Base-by-base conservation (phyloP, 2,113 vertebrate genomes). In the Poecile atricapillus region DNA sequence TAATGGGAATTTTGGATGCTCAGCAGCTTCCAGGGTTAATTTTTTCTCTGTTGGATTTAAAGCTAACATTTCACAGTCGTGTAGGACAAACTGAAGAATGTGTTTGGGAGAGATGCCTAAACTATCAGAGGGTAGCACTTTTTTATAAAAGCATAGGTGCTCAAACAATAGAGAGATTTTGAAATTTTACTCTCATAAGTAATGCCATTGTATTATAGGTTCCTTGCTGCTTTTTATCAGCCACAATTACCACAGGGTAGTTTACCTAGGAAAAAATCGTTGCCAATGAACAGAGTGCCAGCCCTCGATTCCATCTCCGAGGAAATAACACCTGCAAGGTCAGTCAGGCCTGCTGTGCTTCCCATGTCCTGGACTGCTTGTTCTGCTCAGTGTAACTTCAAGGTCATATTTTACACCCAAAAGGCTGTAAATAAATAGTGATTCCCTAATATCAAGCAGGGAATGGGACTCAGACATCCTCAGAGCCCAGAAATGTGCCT, bases 21-120 rank as follows among this genome's bases (percentile, higher is more conserved):
- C 89, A 95, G 96, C 93, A 94, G 55, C 85, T 95, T 92, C 44
- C 90, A 79, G 87, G 90, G 94, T 94, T 95, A 95, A 92, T 92
- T 94, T 96, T 95, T 95, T 94, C 88, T 90, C 75, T 78, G 49
- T 74, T 92, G 83, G 85, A 70, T 94, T 94, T 95, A 94, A 77
- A 96, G 74, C 76, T 94, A 89, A 60, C 79, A 67, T 86, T 85
- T 95, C 89, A 68, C 56, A 87, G 88, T 53, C 25, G 35, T 75
- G 64, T 52, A 79, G 85, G 58, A 93, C 83, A 93, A 90, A 75
- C 52, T 46, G 46, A 90, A 93, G 70, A 85, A 87, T 59, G 55
- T 80, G 44, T 86, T 96, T 71, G 77, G 41, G 80, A 92, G 49
- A 78, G 47, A 86, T 83, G 44, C 83, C 79, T 87, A 18, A 95